phyloP scores from a whole-genome alignment of 1,140 invertebrate genomes.

The Phocides pigmalion region DNA sequence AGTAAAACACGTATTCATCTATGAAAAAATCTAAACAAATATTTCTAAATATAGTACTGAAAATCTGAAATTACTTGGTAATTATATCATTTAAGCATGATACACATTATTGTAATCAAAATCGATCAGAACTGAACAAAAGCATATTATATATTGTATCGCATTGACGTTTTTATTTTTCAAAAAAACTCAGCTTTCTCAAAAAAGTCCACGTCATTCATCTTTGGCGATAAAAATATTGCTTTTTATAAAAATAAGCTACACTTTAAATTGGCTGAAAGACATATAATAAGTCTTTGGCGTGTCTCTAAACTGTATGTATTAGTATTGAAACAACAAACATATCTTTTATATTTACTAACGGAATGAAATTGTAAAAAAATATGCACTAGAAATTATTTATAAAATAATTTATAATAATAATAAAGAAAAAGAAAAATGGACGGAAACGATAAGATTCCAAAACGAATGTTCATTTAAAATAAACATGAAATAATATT shows the following conservation, averaged over 20 bases:
- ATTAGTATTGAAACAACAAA: slow-evolving; percentile 57
- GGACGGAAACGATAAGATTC: slow-evolving; percentile 80
- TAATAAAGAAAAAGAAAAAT: slow-evolving; percentile 66
- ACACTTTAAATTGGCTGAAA: slow-evolving; percentile 54
- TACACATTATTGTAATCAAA: too few species aligned
- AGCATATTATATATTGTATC: too few species aligned
- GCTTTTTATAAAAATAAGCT: slow-evolving; percentile 57
- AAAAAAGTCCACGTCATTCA: slow-evolving; percentile 55
- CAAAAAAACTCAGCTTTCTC: slow-evolving; percentile 27
- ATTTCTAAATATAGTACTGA: too few species aligned
- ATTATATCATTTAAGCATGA: too few species aligned
- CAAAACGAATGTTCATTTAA: slow-evolving; percentile 43
- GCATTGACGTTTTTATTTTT: slow-evolving; percentile 3
- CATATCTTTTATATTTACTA: slow-evolving; percentile 39
- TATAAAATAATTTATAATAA: slow-evolving; percentile 56
- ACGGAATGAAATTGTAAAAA: slow-evolving; percentile 32
- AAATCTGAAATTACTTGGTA: too few species aligned
- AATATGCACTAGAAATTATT: slow-evolving; percentile 53
- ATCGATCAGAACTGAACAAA: too few species aligned
- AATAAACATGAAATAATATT: slow-evolving; percentile 25
- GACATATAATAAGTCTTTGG: slow-evolving; percentile 76
- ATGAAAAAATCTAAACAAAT: too few species aligned
- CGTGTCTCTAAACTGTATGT: slow-evolving; percentile 81
- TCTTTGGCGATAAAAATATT: slow-evolving; percentile 72
- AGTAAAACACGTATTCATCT: too few species aligned